phyloP scores from a whole-genome alignment of 2,888 invertebrate species.

The Tetranychus piercei region DNA sequence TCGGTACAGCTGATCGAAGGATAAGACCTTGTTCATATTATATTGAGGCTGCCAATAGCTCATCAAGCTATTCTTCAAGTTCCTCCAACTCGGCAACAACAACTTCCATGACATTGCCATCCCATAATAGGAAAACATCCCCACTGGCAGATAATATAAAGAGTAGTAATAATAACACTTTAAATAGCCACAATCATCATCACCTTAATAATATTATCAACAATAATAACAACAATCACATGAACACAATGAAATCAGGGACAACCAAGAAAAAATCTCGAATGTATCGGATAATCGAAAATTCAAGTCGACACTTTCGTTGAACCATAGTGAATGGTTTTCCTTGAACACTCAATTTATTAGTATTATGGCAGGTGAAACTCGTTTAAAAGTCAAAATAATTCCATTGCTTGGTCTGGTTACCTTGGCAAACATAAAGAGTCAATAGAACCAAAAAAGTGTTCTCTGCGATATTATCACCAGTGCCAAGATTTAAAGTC shows the following conservation, averaged over 20 bases:
- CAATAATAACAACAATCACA: neutral
- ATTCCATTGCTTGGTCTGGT: neutral
- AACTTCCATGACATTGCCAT: constrained; percentile 7
- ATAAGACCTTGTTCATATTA: neutral
- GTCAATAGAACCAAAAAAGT: no score
- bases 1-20: neutral
- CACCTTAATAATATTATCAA: neutral
- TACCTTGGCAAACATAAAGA: no score
- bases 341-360: neutral
- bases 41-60: neutral
- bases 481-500: no score
- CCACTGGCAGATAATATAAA: neutral
- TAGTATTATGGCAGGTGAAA: neutral
- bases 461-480: no score
- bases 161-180: neutral
- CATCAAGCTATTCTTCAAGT: neutral
- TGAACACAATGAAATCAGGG: neutral
- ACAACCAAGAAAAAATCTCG: constrained; percentile 6
- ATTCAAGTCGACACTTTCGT: constrained; percentile 7
- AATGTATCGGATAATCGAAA: neutral
- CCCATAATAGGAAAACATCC: neutral
- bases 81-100: neutral
- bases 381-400: neutral
- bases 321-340: neutral
- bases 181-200: constrained; percentile 1